These are phyloP conservation scores for Chromis chromis DNA, from an alignment of 2,797 vertebrate genomes.

Conservation along the genomic window DNA sequence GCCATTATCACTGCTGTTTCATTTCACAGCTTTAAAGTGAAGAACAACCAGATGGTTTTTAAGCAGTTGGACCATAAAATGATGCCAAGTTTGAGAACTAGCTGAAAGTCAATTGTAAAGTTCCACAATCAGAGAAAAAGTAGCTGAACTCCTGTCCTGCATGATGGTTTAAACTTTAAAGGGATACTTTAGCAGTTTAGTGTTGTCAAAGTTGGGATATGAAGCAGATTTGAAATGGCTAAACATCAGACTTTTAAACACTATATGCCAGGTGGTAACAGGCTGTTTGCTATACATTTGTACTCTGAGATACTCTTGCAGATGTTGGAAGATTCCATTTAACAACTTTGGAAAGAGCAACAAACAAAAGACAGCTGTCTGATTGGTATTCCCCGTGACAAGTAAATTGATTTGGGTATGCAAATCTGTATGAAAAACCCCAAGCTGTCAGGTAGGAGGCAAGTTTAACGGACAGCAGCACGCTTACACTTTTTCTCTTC, in stretches of 20 bases:
- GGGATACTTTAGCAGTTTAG: not conserved
- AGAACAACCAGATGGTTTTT: not conserved
- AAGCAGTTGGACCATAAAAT: not conserved
- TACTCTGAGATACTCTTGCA: too few species aligned
- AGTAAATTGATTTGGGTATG: too few species aligned
- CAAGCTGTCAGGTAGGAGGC: too few species aligned
- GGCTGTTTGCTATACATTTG: too few species aligned
- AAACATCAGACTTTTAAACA: too few species aligned
- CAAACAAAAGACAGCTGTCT: too few species aligned
- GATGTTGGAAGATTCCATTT: too few species aligned
- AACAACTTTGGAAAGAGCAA: too few species aligned
- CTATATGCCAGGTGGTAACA: too few species aligned
- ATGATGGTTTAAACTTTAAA: not conserved
- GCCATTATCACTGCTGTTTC: not conserved
- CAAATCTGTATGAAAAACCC: too few species aligned
- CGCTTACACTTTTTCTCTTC: constrained; percentile 49
- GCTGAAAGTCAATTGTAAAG: not conserved
- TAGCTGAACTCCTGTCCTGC: not conserved
- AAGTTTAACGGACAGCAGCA: constrained; percentile 33
- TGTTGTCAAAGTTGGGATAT: not conserved
- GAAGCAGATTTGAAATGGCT: not conserved
- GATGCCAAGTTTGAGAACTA: not conserved
- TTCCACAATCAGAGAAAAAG: not conserved
- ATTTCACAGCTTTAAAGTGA: not conserved
- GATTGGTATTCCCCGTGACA: too few species aligned